Base-by-base conservation (phyloP, 2,888 invertebrate species). In the Chymomyza amoena region DNA sequence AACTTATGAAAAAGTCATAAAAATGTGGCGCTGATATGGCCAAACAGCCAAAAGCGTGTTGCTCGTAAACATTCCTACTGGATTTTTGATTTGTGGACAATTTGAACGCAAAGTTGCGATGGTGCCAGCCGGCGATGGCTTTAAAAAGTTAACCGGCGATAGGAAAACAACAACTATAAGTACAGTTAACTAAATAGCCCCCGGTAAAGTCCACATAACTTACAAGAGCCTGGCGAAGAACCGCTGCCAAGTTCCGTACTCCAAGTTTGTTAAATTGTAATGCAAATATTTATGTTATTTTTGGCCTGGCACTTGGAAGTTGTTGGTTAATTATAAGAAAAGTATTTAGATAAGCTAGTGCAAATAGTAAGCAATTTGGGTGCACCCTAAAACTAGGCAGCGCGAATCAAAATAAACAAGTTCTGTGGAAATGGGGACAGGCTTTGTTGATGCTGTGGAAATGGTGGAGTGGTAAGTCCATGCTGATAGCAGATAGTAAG, bases 1-100 rank as follows among this genome's bases (percentile, higher is more conserved):
- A 83, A 81, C 81, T 82, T 84, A 82, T 87, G 81, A 84, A 77
- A 82, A 73, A 76, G 72, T 79, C 77, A 77, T 77, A 81, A 77
- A 81, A 82, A 70, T 79, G 63, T 69, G 70, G 25, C 50, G 51
- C 62, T 50, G 62, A 50, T 51, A 25, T 15, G 39, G 54, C 54
- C 54, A 39, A 57, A 57, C 15, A 54, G 52, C 18, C 52, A 18
- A 45, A 45, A 54, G 9, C 52, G 52, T 54, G 15, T 25, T 25
- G 25, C 57, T 57, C 18, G 25, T 25, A 25, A 57, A 25, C 18
- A 57, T 15, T 57, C 25, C 20, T 28, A 25, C 57, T 28, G 18
- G 57, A 62, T 71, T 66, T 61, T 66, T 84, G 87, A 84, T 84
- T 84, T 84, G 84, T 87, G 78, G 78, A 66, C 69, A 73, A 66